These are phyloP conservation scores for Pteropus rufus DNA, from an alignment of 2,797 vertebrate species.

Conservation along the genomic window DNA sequence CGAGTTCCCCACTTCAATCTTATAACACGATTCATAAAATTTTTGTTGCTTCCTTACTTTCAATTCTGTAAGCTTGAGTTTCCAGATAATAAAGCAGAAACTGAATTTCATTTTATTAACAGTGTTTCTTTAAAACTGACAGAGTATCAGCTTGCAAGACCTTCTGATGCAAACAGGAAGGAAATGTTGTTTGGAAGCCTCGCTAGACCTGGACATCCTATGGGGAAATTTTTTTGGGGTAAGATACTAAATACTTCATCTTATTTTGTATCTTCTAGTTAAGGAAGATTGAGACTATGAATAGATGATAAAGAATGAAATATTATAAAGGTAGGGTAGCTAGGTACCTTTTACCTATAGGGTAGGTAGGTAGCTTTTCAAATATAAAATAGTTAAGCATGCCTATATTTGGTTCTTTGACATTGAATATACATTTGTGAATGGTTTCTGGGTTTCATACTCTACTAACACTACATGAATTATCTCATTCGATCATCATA, in stretches of 20 bases:
- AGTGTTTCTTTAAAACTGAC: conserved; percentile 65
- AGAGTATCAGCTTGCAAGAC: conserved; percentile 94
- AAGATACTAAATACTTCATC: conserved; percentile 64
- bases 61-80: conserved; percentile 35
- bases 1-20: not conserved
- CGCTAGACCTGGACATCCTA: conserved; percentile 93
- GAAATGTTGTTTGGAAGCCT: conserved; percentile 97
- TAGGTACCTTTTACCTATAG: conserved; percentile 4
- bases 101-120: conserved; percentile 53
- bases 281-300: not conserved
- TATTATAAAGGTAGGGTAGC: not conserved
- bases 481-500: not conserved
- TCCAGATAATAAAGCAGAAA: conserved; percentile 9
- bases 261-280: conserved; percentile 51
- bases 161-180: conserved; percentile 94
- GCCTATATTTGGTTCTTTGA: not conserved
- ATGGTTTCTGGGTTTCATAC: not conserved
- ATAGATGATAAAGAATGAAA: conserved; percentile 14
- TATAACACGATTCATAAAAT: not conserved
- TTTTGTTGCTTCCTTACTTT: conserved; percentile 43
- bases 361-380: not conserved
- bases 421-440: conserved; percentile 19
- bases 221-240: conserved; percentile 99
- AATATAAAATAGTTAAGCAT: not conserved
- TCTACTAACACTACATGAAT: not conserved